These are phyloP conservation scores for Drosophila equinoxialis DNA, from an alignment of 1,140 invertebrate genomes.

Conservation along the genomic window DNA sequence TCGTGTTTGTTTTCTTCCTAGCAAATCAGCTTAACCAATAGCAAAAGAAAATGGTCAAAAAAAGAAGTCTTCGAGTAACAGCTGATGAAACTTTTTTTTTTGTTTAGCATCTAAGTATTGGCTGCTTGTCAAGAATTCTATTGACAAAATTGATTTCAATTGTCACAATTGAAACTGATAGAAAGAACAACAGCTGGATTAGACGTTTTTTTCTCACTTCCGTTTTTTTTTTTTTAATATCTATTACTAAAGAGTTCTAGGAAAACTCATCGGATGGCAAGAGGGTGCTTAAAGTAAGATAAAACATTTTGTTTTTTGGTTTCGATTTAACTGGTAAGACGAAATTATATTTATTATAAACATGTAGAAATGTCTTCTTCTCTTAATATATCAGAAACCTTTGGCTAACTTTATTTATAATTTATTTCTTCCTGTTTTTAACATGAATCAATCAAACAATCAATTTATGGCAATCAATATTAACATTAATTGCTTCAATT, in stretches of 20 bases:
- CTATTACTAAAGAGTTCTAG: background rate
- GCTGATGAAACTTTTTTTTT: constrained; percentile 31
- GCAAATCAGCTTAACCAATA: constrained; percentile 59
- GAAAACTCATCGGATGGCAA: background rate
- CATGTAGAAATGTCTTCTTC: too few relatives aligned
- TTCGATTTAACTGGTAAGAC: too few relatives aligned
- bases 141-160: constrained; percentile 14
- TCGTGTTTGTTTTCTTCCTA: constrained; percentile 22
- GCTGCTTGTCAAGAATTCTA: constrained; percentile 53
- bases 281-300: too few relatives aligned
- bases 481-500: too few relatives aligned
- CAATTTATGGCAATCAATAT: too few relatives aligned
- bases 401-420: too few relatives aligned
- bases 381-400: too few relatives aligned
- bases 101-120: background rate
- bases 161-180: constrained; percentile 2
- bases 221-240: constrained; percentile 15
- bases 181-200: constrained; percentile 29
- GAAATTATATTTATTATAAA: too few relatives aligned
- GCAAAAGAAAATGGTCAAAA: background rate
- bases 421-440: too few relatives aligned
- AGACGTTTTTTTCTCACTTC: constrained; percentile 19
- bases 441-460: too few relatives aligned
- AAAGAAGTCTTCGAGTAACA: constrained; percentile 17
- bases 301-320: too few relatives aligned